Base-by-base conservation (phyloP, 2,113 vertebrate species). In the Ovis canadensis region DNA sequence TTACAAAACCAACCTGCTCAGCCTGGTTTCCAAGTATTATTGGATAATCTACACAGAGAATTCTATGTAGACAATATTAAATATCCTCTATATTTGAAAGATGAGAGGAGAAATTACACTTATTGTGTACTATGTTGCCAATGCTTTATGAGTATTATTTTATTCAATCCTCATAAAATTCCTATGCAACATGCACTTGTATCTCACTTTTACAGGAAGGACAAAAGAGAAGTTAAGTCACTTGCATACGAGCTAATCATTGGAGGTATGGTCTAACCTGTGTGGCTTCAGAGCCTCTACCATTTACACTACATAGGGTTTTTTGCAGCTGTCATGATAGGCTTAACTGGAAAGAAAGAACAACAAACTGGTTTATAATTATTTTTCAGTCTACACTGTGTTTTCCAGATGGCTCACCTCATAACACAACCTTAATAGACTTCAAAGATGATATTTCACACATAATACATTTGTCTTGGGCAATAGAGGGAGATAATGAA, bases 361-460 rank as follows among this genome's bases (percentile, higher is more conserved):
- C 86, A 94, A 71, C 67, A 88, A 82, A 84, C 59, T 91, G 74
- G 8, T 16, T 81, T 90, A 27, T 93, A 93, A 67, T 95, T 96
- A 86, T 93, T 97, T 96, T 96, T 50, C 50, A 87, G 77, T 85
- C 36, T 92, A 83, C 19, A 81, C 31, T 82, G 45, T 82, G n/a
- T 92, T 95, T 94, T 97, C 90, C 90, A 98, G 94, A 81, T 96
- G 90, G 95, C 43, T 96, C 7, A 96, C n/a, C 33, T 84, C 89
- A 88, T 6, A 95, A 36, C 62, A 94, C 54, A 90, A 19, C 23
- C 54, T 91, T 95, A 81, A 81, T 16, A 89, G 84, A 80, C 97
- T 95, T 95, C 74, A 96, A 93, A 92, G 93, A 71, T 95, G 84
- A 74, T 45, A 95, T 97, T 98, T 94, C 48, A 88, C 48, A 92